Percentiles rank a stretch among this genome's conserved stretches.
These are phyloP conservation scores for Lutra lutra DNA, from an alignment of 2,797 vertebrate genomes.

Conservation along the genomic window DNA sequence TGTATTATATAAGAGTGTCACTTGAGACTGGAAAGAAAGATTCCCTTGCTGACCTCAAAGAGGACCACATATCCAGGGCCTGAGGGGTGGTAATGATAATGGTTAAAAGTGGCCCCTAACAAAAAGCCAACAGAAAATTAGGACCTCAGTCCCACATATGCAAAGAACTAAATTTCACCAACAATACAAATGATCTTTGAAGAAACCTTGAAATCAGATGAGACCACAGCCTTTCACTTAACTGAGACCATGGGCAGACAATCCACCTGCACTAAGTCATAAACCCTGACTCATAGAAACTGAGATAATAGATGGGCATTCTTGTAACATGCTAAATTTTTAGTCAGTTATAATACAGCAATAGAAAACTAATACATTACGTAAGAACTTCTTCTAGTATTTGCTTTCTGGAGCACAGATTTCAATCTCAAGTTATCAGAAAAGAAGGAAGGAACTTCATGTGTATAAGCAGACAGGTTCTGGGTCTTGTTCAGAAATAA, in stretches of 20 bases:
- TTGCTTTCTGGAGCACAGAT: not conserved
- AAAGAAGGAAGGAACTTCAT: not conserved
- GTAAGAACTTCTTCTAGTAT: not conserved
- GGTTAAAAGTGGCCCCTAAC: not conserved
- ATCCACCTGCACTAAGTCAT: not conserved
- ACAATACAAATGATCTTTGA: not conserved
- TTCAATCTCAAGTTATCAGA: not conserved
- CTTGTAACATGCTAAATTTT: not conserved
- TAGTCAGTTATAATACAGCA: not conserved
- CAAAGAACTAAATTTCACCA: not conserved
- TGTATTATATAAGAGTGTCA: not conserved
- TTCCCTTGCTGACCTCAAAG: not conserved
- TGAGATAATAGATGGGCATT: not conserved
- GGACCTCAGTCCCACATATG: not conserved
- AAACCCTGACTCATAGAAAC: not conserved
- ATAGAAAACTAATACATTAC: not conserved
- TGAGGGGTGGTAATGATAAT: not conserved
- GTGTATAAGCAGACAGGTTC: not conserved
- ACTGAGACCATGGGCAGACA: not conserved
- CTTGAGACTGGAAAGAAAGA: not conserved
- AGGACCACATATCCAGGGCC: not conserved
- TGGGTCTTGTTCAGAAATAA: not conserved
- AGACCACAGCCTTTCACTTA: not conserved
- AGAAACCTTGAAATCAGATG: not conserved
- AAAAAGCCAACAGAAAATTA: not conserved